A percentile compares a stretch with the other conserved stretches of the same genome.
Conservation (phyloP, 2,113 vertebrate genomes). For the Anseranas semipalmata region DNA sequence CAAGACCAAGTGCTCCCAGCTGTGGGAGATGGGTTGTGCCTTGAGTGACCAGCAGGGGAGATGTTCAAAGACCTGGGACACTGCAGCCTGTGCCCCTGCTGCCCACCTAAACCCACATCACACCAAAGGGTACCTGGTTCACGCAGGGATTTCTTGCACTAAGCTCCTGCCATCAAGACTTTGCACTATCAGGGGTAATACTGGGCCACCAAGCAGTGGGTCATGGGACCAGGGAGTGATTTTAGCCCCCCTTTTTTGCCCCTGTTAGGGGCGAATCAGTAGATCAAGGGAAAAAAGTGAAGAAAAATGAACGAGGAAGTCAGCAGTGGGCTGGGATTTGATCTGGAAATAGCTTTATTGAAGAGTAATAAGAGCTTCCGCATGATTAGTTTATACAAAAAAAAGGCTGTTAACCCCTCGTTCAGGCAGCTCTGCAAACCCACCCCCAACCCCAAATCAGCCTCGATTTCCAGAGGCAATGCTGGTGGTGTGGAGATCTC, state of each 20-base stretch:
- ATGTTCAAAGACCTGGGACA: neutral
- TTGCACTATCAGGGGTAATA: neutral
- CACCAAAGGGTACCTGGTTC: neutral
- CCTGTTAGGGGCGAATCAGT: neutral
- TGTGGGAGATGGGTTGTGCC: neutral
- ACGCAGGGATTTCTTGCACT: neutral
- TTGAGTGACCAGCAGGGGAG: neutral
- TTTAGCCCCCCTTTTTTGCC: neutral
- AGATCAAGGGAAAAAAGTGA: neutral
- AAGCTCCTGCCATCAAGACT: neutral
- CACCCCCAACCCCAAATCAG: accelerated
- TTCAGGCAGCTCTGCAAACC: neutral
- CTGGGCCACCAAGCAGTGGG: neutral
- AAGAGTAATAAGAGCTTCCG: slow-evolving; percentile 4
- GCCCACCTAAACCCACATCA: accelerated
- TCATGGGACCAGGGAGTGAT: neutral
- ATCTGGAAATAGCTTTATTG: slow-evolving; percentile 21
- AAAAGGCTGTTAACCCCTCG: neutral
- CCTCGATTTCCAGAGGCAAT: neutral
- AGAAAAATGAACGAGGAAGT: neutral
- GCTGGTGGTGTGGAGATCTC: neutral
- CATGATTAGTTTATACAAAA: neutral
- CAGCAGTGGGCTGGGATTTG: neutral
- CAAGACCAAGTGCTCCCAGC: neutral
- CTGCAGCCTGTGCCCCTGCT: neutral